phyloP scores from a whole-genome alignment of 1,140 invertebrate genomes.

The Brachionus sp. region DNA sequence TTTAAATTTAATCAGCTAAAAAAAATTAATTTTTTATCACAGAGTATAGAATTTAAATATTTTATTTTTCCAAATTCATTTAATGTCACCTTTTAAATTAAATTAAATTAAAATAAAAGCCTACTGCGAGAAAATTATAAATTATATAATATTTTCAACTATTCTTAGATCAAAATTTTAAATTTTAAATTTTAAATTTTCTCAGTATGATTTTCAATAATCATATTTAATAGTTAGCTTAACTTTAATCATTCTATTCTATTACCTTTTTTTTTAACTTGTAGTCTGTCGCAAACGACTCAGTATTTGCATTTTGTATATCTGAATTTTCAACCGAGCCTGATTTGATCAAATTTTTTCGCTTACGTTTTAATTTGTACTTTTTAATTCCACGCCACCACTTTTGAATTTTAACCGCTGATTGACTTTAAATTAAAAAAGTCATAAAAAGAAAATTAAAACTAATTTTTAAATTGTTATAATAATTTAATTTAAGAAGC shows the following conservation, averaged over 20 bases:
- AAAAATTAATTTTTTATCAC: too few relatives aligned
- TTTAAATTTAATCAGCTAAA: too few relatives aligned
- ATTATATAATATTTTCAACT: neutral
- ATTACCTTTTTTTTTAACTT: slow-evolving; percentile 13
- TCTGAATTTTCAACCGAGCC: neutral
- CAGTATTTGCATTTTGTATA: neutral
- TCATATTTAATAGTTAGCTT: too few relatives aligned
- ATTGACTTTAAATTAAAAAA: neutral
- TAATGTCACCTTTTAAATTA: too few relatives aligned
- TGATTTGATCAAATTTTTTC: neutral
- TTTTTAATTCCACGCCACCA: slow-evolving; percentile 7
- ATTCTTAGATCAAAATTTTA: neutral
- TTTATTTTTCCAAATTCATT: too few relatives aligned
- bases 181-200: neutral
- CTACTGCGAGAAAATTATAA: neutral
- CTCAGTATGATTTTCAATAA: too few relatives aligned
- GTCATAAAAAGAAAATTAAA: too few relatives aligned
- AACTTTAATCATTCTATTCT: neutral
- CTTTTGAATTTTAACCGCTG: slow-evolving; percentile 1
- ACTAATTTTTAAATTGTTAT: neutral
- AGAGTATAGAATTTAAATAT: too few relatives aligned
- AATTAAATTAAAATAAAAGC: neutral
- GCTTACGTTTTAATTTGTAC: neutral
- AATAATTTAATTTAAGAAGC: neutral
- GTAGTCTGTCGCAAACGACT: slow-evolving; percentile 5